Evolutionary conservation across 1,140 invertebrate species (phyloP).

Genomic region (Drosophila mojavensis): DNA sequence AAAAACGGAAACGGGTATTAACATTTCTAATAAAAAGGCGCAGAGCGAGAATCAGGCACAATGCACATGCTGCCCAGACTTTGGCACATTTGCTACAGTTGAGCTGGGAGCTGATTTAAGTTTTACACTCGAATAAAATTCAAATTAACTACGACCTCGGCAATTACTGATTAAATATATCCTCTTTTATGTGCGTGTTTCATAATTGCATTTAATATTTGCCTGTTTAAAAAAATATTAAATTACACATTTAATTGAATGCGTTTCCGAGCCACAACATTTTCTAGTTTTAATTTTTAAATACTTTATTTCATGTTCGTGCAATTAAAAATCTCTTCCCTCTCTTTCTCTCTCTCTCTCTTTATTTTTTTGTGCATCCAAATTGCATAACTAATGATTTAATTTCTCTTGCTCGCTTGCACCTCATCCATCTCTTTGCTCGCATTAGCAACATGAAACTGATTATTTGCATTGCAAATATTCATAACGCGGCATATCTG

Average conservation of each 20-base stretch:
- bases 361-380: constrained; percentile 35
- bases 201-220: constrained; percentile 8
- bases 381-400: constrained; percentile 82
- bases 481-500: constrained; percentile 40
- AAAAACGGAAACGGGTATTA: constrained; percentile 52
- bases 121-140: background rate
- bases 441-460: constrained; percentile 72
- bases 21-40: constrained; percentile 53
- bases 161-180: background rate
- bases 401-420: constrained; percentile 59
- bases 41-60: background rate
- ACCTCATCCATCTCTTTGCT: constrained; percentile 24
- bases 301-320: constrained; percentile 20
- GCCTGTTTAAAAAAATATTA: constrained; percentile 19
- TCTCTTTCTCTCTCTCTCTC: no score
- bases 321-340: constrained; percentile 64
- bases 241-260: constrained; percentile 6
- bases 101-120: background rate
- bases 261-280: background rate
- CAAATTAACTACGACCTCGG: background rate
- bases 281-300: constrained; percentile 1
- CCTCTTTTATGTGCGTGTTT: background rate
- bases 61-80: constrained; percentile 3
- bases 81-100: background rate
- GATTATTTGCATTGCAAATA: constrained; percentile 79